These are phyloP conservation scores for Lerema accius DNA, from an alignment of 1,140 invertebrate genomes.

Conservation along the genomic window DNA sequence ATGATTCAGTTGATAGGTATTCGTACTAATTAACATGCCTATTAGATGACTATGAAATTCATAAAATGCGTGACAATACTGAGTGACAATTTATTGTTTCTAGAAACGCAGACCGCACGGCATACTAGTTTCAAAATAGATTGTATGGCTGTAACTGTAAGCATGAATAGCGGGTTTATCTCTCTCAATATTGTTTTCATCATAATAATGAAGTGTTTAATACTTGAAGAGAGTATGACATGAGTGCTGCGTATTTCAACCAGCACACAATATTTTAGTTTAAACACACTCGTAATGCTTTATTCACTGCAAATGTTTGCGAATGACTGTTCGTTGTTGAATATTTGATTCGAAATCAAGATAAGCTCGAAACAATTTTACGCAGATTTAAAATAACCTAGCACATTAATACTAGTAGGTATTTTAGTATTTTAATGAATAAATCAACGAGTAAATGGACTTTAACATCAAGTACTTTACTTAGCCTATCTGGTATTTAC, in stretches of 20 bases:
- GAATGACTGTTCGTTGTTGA: conserved; percentile 18
- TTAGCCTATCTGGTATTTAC: background rate
- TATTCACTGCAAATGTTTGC: conserved; percentile 15
- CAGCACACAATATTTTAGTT: conserved; percentile 16
- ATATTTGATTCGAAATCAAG: conserved; percentile 20
- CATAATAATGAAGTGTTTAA: conserved; percentile 16
- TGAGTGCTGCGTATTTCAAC: conserved; percentile 13
- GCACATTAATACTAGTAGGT: no score
- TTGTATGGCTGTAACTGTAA: background rate
- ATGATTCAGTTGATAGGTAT: no score
- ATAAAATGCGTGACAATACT: no score
- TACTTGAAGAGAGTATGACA: conserved; percentile 20
- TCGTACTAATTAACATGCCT: no score
- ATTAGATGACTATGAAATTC: no score
- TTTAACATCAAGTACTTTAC: background rate
- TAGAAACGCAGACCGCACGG: no score
- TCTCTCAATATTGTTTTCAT: conserved; percentile 16
- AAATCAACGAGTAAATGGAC: no score
- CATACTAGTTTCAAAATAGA: no score
- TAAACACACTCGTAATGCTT: conserved; percentile 10
- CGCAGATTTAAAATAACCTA: no score
- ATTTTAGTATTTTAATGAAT: no score
- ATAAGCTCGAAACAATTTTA: no score
- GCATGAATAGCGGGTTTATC: background rate
- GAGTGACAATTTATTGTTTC: no score